These are phyloP conservation scores for human (Homo sapiens) DNA, from an alignment of 2,113 vertebrate genomes.

Conservation along the genomic window GRCh38 chr9:19416001-19416500, in stretches of 20 bases:
- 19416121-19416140: background rate
- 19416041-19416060: background rate
- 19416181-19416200: background rate
- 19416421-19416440: background rate
- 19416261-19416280: background rate
- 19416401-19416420: no score
- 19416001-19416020: background rate
- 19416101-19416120: background rate
- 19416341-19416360: background rate
- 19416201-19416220: background rate
- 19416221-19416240: background rate
- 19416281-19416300: background rate
- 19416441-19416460: background rate
- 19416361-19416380: background rate
- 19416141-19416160: background rate
- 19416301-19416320: background rate
- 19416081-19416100: background rate
- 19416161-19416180: background rate
- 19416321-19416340: background rate
- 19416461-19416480: background rate
- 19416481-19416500: background rate
- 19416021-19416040: background rate
- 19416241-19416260: background rate
- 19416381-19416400: background rate
- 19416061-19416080: background rate